phyloP scores from a whole-genome alignment of 2,113 vertebrate species.

The Callithrix jacchus region DNA sequence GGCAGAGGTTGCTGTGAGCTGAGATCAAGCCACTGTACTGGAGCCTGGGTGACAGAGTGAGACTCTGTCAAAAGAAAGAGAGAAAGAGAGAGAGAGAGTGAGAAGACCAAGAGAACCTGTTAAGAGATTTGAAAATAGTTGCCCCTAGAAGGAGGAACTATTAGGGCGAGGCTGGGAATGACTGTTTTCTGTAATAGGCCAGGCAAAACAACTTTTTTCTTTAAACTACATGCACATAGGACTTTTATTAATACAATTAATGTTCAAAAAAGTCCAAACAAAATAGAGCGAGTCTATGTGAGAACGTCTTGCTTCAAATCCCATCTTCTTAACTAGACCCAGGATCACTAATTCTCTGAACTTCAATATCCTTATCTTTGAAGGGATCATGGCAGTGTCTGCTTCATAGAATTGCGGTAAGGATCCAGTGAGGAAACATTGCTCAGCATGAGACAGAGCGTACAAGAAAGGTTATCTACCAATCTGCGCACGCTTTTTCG shows the following conservation, averaged over 20 bases:
- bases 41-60: too few species aligned
- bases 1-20: too few species aligned
- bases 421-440: too few species aligned
- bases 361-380: neutral
- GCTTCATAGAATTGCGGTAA: neutral
- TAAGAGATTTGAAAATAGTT: neutral
- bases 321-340: neutral
- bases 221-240: neutral
- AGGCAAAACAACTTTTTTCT: neutral
- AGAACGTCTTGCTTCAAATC: neutral
- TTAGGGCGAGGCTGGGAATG: neutral
- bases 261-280: neutral
- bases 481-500: fast-evolving
- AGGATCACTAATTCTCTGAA: neutral
- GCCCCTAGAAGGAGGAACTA: neutral
- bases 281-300: neutral
- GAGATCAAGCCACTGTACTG: too few species aligned
- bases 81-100: too few species aligned
- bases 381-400: neutral
- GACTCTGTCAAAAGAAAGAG: too few species aligned
- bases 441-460: fast-evolving
- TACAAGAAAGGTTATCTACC: neutral
- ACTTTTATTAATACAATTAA: neutral
- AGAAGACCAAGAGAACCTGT: neutral
- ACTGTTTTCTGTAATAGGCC: neutral